These are phyloP conservation scores for Luidia sarsii DNA, from an alignment of 53 echinoderm and acorn worm species.

Conservation along the genomic window DNA sequence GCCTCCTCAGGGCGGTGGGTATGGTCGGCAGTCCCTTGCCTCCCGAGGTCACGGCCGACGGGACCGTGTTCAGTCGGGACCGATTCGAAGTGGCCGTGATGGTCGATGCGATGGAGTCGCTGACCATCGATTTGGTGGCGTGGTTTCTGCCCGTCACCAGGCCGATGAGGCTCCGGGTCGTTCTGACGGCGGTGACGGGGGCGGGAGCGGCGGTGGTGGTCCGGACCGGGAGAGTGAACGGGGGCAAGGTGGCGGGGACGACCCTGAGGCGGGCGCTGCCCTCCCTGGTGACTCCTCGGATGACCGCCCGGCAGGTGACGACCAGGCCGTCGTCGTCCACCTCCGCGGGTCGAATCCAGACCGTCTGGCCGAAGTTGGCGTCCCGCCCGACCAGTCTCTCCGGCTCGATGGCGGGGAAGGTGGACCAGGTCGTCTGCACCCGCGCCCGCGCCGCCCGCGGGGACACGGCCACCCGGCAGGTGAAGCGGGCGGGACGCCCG, in stretches of 20 bases:
- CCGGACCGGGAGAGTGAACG: not conserved
- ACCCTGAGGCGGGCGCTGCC: constrained; percentile 22
- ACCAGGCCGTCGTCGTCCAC: constrained; percentile 34
- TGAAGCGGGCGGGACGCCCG: constrained; percentile 3
- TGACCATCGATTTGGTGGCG: not conserved
- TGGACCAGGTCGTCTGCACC: constrained; percentile 38
- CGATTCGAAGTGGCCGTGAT: not conserved
- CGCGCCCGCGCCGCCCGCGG: not conserved
- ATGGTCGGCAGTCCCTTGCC: not conserved
- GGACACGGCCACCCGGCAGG: constrained; percentile 1
- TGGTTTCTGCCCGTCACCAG: not conserved
- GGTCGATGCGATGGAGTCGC: not conserved
- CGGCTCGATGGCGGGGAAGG: constrained; percentile 25
- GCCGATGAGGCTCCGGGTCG: not conserved
- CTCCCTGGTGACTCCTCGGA: constrained; percentile 1
- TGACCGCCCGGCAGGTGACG: constrained; percentile 24
- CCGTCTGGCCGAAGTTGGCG: not conserved
- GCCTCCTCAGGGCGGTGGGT: not conserved
- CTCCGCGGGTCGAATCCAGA: constrained; percentile 24
- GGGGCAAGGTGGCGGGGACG: constrained; percentile 14
- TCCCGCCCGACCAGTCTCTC: constrained; percentile 15
- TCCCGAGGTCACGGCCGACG: not conserved
- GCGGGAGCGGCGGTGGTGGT: not conserved
- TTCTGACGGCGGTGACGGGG: not conserved
- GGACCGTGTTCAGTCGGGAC: not conserved